Percentiles rank a stretch among this genome's conserved stretches.
Conservation (phyloP, 2,113 vertebrate genomes). For the Maylandia zebra region DNA sequence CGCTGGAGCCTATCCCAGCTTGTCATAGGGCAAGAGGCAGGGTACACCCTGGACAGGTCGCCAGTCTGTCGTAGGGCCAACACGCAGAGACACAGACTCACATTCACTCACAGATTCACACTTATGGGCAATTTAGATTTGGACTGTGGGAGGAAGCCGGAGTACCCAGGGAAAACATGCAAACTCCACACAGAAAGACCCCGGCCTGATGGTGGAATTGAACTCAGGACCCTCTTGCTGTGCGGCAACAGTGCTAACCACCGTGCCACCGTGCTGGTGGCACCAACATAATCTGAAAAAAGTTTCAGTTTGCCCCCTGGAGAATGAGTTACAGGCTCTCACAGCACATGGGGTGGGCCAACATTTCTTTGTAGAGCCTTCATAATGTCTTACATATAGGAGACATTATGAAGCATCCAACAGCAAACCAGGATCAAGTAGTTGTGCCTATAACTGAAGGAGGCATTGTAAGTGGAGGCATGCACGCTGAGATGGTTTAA, state of each 20-base stretch:
- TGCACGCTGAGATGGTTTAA: neutral
- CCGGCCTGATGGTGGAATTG: neutral
- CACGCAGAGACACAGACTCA: accelerated
- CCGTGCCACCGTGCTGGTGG: neutral
- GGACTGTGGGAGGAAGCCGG: neutral
- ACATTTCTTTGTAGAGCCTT: neutral
- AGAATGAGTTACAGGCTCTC: neutral
- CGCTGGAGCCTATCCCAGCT: neutral
- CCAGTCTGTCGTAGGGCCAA: neutral
- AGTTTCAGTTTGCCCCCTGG: neutral
- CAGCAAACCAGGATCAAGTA: neutral
- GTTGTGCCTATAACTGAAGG: neutral
- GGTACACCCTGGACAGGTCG: neutral
- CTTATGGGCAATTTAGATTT: neutral
- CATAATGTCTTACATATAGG: neutral
- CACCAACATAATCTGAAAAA: neutral
- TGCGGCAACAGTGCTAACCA: neutral
- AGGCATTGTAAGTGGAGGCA: neutral
- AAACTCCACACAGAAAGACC: neutral
- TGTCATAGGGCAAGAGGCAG: neutral
- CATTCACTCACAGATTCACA: neutral
- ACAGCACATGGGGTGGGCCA: neutral
- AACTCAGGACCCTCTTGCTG: neutral
- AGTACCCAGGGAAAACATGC: neutral
- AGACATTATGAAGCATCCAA: neutral